These are phyloP conservation scores for Bombus terrestris DNA, from an alignment of 1,140 invertebrate genomes.

Conservation along the genomic window DNA sequence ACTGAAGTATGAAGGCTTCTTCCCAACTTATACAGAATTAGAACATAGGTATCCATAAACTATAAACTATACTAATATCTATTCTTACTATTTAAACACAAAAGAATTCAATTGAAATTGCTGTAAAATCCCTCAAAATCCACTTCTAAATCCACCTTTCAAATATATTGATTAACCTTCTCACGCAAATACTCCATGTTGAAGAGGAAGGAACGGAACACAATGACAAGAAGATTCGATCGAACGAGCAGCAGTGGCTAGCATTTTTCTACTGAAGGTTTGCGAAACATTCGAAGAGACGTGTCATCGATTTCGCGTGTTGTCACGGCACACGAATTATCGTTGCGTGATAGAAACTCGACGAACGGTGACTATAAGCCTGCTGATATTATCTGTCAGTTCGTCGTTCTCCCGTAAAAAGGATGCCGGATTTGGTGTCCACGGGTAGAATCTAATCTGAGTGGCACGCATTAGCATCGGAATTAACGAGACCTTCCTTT, in stretches of 20 bases:
- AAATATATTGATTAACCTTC: background rate
- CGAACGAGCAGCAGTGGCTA: background rate
- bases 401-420: conserved; percentile 52
- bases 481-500: conserved; percentile 52
- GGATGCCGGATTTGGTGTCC: conserved; percentile 47
- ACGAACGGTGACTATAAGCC: conserved; percentile 35
- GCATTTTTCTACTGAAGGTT: conserved; percentile 15
- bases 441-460: conserved; percentile 56
- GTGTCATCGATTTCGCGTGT: conserved; percentile 61
- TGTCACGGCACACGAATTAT: conserved; percentile 39
- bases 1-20: too few relatives aligned
- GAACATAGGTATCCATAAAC: too few relatives aligned
- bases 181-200: background rate
- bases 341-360: conserved; percentile 61
- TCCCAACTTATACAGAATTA: too few relatives aligned
- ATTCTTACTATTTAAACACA: too few relatives aligned
- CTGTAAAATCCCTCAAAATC: background rate
- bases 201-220: background rate
- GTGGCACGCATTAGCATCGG: conserved; percentile 25
- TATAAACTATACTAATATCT: too few relatives aligned
- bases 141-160: background rate
- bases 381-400: conserved; percentile 65
- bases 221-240: background rate
- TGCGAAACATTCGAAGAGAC: conserved; percentile 38
- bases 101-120: background rate